Evolutionary conservation across 2,797 vertebrate species (phyloP).

Genomic region (Xerus rutilus): DNA sequence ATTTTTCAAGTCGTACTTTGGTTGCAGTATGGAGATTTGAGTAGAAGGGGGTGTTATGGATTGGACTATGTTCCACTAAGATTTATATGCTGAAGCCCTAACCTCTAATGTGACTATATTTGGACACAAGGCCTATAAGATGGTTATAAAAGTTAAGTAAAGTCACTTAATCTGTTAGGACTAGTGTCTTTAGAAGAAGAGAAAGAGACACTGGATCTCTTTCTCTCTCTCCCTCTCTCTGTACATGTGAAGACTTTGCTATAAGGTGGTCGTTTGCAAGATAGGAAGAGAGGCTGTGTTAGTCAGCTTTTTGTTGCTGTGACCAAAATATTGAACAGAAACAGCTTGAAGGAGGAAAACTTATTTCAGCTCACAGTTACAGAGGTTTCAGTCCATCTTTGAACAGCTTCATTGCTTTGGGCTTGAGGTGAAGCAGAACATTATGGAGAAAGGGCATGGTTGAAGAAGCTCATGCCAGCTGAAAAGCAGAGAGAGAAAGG

Average conservation of each 20-base stretch:
- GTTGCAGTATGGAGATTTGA: not conserved
- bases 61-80: not conserved
- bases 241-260: not conserved
- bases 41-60: not conserved
- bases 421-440: too few relatives aligned
- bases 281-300: not conserved
- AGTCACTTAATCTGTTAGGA: not conserved
- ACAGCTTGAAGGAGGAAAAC: too few relatives aligned
- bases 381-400: too few relatives aligned
- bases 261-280: not conserved
- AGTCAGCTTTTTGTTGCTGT: too few relatives aligned
- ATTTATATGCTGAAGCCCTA: not conserved
- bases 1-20: not conserved
- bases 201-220: not conserved
- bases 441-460: too few relatives aligned
- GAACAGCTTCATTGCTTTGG: too few relatives aligned
- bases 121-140: not conserved
- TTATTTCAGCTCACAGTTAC: too few relatives aligned
- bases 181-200: not conserved
- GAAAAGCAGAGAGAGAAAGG: too few relatives aligned
- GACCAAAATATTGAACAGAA: too few relatives aligned
- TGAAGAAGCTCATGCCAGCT: too few relatives aligned
- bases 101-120: not conserved
- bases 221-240: not conserved
- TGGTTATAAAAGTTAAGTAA: not conserved